phyloP scores from a whole-genome alignment of 2,888 invertebrate genomes.

The Molanna angustata region DNA sequence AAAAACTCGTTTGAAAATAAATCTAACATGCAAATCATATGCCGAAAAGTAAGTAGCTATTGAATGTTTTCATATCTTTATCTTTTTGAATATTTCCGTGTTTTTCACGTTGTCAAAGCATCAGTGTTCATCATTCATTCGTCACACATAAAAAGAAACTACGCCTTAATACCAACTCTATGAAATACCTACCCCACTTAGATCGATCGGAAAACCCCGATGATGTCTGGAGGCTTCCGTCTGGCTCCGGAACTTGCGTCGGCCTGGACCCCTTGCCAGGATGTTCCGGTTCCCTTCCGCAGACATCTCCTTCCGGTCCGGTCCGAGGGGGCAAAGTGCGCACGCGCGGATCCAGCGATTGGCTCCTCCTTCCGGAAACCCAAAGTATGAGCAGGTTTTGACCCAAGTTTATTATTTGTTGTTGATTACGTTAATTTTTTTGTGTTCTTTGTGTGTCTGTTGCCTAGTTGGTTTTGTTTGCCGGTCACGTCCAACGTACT shows the following conservation, averaged over 20 bases:
- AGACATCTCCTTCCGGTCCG: not conserved
- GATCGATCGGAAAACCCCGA: conserved; percentile 9
- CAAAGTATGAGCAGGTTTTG: conserved; percentile 16
- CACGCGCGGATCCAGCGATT: conserved; percentile 6
- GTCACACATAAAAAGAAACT: too few species aligned
- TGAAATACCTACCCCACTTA: too few species aligned
- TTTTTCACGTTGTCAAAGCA: too few species aligned
- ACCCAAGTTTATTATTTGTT: conserved; percentile 1
- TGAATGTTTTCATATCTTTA: too few species aligned
- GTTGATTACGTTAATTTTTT: conserved; percentile 2
- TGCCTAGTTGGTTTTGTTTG: conserved; percentile 4
- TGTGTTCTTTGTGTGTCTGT: conserved; percentile 1
- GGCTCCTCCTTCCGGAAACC: not conserved
- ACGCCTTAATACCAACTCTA: too few species aligned
- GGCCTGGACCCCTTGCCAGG: not conserved
- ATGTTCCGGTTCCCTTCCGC: not conserved
- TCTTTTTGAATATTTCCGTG: too few species aligned
- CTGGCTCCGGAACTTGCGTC: not conserved
- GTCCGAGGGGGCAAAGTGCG: not conserved
- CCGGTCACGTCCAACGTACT: conserved; percentile 7
- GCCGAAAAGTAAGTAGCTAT: too few species aligned
- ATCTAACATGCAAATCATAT: too few species aligned
- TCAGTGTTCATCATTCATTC: too few species aligned
- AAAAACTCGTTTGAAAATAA: too few species aligned
- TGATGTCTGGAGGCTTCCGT: conserved; percentile 5